Evolutionary conservation across 2,888 invertebrate genomes (phyloP), one percentile per base, ranked within the genome.

Genomic region (Eulithis prunata): DNA sequence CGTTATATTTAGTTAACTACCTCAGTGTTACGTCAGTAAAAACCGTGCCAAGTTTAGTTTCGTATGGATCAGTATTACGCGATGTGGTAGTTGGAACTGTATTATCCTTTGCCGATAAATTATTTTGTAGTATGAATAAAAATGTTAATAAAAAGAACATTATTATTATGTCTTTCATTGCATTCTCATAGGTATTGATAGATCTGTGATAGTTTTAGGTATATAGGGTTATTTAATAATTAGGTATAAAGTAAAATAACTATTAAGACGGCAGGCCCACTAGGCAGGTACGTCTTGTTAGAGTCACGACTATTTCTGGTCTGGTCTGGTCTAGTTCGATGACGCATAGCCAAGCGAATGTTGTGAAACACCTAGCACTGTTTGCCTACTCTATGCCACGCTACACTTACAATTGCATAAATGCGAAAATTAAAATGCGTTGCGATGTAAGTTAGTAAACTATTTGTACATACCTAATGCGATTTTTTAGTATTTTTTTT

Each of bases 41-140:
- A 78, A 80, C 74, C 74, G 86, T 90, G 88, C 88, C 88, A 89
- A 87, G 75, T 78, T 76, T 81, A 83, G 73, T 78, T 79, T 77
- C 75, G 79, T 71, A 69, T 78, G 71, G 66, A 83, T 80, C 85
- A 88, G 87, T 89, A 89, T 89, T 89, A 88, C 71, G 74, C 69
- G 69, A 79, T 76, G 73, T 73, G 71, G 75, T 80, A 69, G 67
- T 70, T 64, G 53, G 28, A 56, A 58, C 43, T 60, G 47, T 69
- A 58, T 75, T 75, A 72, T 65, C 71, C 69, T 64, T 72, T 73
- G 65, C 62, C 38, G 60, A 71, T 78, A 73, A 77, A 75, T 76
- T 82, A 76, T 77, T 77, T 67, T 74, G 64, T 60, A 60, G 57
- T 69, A 54, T 21, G 54, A 57, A 58, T 54, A 12, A 49, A 36